Evolutionary conservation across 2,797 vertebrate species (phyloP).

Genomic region (Gouania willdenowi): DNA sequence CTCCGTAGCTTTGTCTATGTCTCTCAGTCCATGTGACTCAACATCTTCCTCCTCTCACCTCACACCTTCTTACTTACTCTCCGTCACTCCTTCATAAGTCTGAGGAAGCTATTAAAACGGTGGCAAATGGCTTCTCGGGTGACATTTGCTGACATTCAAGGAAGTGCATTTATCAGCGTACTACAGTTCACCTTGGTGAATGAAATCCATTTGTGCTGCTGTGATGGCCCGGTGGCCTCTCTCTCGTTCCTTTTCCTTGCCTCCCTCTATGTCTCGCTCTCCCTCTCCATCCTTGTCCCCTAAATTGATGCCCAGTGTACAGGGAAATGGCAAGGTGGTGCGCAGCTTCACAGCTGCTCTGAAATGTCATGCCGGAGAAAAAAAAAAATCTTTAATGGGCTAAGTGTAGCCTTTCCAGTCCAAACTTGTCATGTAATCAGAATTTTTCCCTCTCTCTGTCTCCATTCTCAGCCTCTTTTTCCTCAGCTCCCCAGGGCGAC

Average conservation of each 20-base stretch:
- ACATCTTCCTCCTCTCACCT: conserved; percentile 53
- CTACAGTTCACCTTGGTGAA: conserved; percentile 88
- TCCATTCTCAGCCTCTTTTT: conserved; percentile 50
- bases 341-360: conserved; percentile 83
- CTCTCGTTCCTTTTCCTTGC: conserved; percentile 6
- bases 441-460: conserved; percentile 84
- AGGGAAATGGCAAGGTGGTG: conserved; percentile 90
- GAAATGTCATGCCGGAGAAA: conserved; percentile 95
- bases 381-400: conserved; percentile 98
- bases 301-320: conserved; percentile 88
- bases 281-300: conserved; percentile 62
- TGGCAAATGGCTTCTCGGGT: conserved; percentile 97
- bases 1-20: conserved; percentile 22
- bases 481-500: conserved; percentile 77
- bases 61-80: conserved; percentile 80
- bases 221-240: conserved; percentile 83
- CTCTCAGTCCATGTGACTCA: conserved; percentile 72
- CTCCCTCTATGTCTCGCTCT: conserved; percentile 5
- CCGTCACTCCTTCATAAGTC: conserved; percentile 82
- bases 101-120: conserved; percentile 88
- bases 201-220: conserved; percentile 94
- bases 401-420: conserved; percentile 99
- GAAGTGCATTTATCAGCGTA: conserved; percentile 97
- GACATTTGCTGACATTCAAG: conserved; percentile 99
- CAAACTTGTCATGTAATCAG: conserved; percentile 95